These are phyloP conservation scores for Hoplodrina ambigua DNA, from an alignment of 2,888 invertebrate species.

Conservation along the genomic window DNA sequence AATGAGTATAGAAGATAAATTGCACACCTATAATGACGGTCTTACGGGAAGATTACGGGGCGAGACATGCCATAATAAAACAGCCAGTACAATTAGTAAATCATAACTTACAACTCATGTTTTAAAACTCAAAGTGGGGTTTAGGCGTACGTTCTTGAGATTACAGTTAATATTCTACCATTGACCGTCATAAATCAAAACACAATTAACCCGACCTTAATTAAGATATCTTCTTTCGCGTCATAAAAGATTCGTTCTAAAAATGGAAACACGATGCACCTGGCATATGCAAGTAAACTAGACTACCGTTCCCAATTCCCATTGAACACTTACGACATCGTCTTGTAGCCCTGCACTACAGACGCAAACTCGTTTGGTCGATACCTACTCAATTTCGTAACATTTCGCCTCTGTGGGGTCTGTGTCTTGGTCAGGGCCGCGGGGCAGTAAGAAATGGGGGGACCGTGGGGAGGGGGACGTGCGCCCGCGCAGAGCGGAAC, in stretches of 20 bases:
- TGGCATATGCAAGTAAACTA: slow-evolving; percentile 59
- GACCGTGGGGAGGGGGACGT: slow-evolving; percentile 68
- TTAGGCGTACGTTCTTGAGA: slow-evolving; percentile 22
- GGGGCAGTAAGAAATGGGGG: slow-evolving; percentile 69
- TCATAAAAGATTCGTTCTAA: slow-evolving; percentile 39
- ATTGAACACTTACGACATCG: slow-evolving; percentile 68
- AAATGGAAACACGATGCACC: slow-evolving; percentile 50
- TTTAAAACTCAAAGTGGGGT: slow-evolving; percentile 20
- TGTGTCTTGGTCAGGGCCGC: slow-evolving; percentile 90
- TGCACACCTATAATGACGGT: slow-evolving; percentile 59
- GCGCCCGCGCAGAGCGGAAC: slow-evolving; percentile 87
- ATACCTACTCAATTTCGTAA: slow-evolving; percentile 84
- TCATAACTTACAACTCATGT: slow-evolving; percentile 39
- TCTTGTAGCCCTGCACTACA: slow-evolving; percentile 63
- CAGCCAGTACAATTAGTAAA: slow-evolving; percentile 58
- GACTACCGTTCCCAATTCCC: slow-evolving; percentile 68
- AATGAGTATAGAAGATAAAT: slow-evolving; percentile 65
- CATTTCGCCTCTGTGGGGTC: slow-evolving; percentile 83
- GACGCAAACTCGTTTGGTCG: slow-evolving; percentile 78
- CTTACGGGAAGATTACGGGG: slow-evolving; percentile 56
- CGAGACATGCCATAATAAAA: slow-evolving; percentile 52
- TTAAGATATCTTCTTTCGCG: slow-evolving; percentile 37
- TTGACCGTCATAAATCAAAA: slow-evolving; percentile 52
- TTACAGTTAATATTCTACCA: slow-evolving; percentile 36
- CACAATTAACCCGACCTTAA: slow-evolving; percentile 32